Conservation (phyloP, 1,140 invertebrate species). For the Riptortus pedestris region DNA sequence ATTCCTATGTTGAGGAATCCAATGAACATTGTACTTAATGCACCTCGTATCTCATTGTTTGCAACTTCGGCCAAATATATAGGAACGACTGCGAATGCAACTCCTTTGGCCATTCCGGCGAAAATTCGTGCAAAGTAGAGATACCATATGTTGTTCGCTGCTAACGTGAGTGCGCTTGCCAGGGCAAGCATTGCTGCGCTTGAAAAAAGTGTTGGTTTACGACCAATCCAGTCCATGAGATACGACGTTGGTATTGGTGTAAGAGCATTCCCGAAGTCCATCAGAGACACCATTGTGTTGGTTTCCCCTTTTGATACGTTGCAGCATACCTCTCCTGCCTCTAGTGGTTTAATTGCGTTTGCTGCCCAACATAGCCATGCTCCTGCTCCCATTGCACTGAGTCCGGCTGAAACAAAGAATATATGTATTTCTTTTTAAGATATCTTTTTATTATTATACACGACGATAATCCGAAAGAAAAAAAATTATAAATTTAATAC, state of each 20-base stretch:
- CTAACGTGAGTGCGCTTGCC: slow-evolving; percentile 15
- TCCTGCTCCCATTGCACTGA: slow-evolving; percentile 21
- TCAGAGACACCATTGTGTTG: slow-evolving; percentile 30
- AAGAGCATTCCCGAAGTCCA: slow-evolving; percentile 33
- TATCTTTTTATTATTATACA: no score
- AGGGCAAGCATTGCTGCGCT: slow-evolving; percentile 38
- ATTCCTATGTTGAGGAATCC: slow-evolving; percentile 65
- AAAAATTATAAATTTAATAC: no score
- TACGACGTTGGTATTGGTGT: slow-evolving; percentile 36
- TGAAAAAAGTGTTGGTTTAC: slow-evolving; percentile 57
- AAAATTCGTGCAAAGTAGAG: slow-evolving; percentile 44
- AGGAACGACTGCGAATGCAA: slow-evolving; percentile 63
- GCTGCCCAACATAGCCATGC: slow-evolving; percentile 30
- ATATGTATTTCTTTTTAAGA: no score
- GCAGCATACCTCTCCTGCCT: slow-evolving; percentile 20
- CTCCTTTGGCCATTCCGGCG: slow-evolving; percentile 56
- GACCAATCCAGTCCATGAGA: slow-evolving; percentile 61
- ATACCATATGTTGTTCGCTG: slow-evolving; percentile 18
- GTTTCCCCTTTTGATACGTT: slow-evolving; percentile 17
- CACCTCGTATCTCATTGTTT: slow-evolving; percentile 30
- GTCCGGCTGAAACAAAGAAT: slow-evolving; percentile 22
- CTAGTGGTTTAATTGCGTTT: slow-evolving; percentile 21
- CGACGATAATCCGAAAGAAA: no score
- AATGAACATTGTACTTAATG: slow-evolving; percentile 63
- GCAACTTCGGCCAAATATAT: slow-evolving; percentile 79